A percentile compares a stretch with the other conserved stretches of the same genome.
phyloP scores from a whole-genome alignment of 2,888 invertebrate species.

The Netelia melanura region DNA sequence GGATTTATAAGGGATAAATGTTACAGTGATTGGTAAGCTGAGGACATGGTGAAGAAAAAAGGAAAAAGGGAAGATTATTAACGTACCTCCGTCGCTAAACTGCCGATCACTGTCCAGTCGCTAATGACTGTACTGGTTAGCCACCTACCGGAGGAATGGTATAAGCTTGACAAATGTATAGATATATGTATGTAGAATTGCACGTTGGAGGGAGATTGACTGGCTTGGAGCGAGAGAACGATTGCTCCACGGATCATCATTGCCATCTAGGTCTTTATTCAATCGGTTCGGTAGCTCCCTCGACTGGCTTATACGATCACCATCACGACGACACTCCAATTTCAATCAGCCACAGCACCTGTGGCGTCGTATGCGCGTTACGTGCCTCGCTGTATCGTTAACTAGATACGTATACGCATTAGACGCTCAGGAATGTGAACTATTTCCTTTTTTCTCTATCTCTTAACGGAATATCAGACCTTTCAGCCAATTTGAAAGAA shows the following conservation, averaged over 20 bases:
- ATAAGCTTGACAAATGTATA: not conserved
- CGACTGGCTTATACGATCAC: constrained; percentile 39
- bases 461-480: not conserved
- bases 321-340: constrained; percentile 51
- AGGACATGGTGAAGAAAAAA: not conserved
- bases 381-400: constrained; percentile 1
- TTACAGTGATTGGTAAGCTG: constrained; percentile 5
- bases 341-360: constrained; percentile 52
- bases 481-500: too few relatives aligned
- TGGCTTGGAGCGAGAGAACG: constrained; percentile 34
- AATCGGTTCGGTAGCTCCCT: constrained; percentile 54
- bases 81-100: not conserved
- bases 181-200: not conserved
- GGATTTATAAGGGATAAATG: not conserved
- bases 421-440: constrained; percentile 6
- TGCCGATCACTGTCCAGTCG: constrained; percentile 6
- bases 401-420: not conserved
- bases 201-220: not conserved
- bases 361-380: constrained; percentile 19
- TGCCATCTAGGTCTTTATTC: constrained; percentile 62
- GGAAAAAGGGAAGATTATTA: not conserved
- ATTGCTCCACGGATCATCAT: constrained; percentile 58
- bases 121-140: not conserved
- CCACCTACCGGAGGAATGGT: not conserved
- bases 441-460: not conserved